Evolutionary conservation across 2,113 vertebrate species (phyloP).

Genomic region (Prinia subflava): DNA sequence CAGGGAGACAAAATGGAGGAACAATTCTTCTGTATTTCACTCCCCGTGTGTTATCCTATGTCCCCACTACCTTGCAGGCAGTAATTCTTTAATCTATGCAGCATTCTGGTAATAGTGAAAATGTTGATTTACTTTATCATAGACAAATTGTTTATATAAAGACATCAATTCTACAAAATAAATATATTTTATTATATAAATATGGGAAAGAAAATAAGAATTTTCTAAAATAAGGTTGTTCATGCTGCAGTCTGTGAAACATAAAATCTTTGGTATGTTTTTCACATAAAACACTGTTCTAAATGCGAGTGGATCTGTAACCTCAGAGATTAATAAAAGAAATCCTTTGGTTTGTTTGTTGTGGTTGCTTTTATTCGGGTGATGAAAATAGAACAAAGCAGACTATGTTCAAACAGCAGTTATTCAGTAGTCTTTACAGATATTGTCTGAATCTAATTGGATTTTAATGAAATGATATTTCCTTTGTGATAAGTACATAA

Average conservation of each 20-base stretch:
- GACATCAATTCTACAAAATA: not conserved
- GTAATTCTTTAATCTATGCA: not conserved
- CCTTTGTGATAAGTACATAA: conserved; percentile 96
- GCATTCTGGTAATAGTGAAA: not conserved
- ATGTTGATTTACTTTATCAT: not conserved
- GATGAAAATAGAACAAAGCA: conserved; percentile 94
- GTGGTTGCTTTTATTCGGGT: conserved; percentile 88
- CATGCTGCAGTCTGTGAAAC: conserved; percentile 3
- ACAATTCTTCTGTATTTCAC: not conserved
- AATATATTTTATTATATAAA: conserved; percentile 7
- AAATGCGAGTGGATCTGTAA: conserved; percentile 73
- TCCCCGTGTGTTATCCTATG: not conserved
- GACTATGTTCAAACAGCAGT: conserved; percentile 89
- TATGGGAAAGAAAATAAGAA: conserved; percentile 11
- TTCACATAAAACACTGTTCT: conserved; percentile 65
- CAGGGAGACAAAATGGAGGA: conserved; percentile 32
- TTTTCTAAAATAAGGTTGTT: conserved; percentile 56
- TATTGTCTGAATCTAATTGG: conserved; percentile 93
- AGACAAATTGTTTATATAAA: not conserved
- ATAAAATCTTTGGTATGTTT: conserved; percentile 61
- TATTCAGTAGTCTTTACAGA: conserved; percentile 79
- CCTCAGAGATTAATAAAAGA: conserved; percentile 74
- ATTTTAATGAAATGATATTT: conserved; percentile 99
- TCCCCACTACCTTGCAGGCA: not conserved
- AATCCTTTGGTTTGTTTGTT: conserved; percentile 79